Evolutionary conservation across 2,888 invertebrate species (phyloP), one percentile per base, ranked within the genome.

Genomic region (Amblyjoppa proteus): DNA sequence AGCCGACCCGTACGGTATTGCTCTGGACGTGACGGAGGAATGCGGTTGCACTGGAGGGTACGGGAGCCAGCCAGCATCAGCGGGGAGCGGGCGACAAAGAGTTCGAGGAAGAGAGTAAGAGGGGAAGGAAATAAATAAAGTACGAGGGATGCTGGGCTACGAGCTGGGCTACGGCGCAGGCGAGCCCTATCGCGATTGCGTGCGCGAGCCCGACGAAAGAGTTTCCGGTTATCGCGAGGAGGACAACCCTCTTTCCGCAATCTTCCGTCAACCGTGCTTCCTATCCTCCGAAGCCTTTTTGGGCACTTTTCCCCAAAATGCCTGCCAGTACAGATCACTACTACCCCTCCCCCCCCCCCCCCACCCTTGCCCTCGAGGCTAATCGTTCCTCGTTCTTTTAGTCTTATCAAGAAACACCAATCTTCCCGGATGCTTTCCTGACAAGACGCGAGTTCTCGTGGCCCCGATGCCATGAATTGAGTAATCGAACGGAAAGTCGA

Each of bases 1-100:
- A 90, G 88, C 90, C 88, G 89, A 88, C 89, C 88, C 86, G 73
- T 86, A 85, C 88, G 85, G 89, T 16, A 89, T 89, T 88, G 71
- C 75, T 76, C 69, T 81, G 81, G 83, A 85, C 83, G 86, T 88
- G 89, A 88, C 81, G 86, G 78, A 83, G 84, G 28, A 86, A 84
- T 71, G 68, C 45, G 66, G 38, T 74, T 69, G 64, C 51, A 41
- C 64, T 7, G 51, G 53, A 25, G 56, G 51, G 49, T 75, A 58
- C 51, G 41, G 28, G 70, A 78, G 38, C 38, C 31, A 77, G 61
- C 41, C 31, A 53, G 71, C 56, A 49, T 45, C 64, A 34, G 66
- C 70, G 7, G 45, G 53, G 61, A 38, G 51, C 58, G 53, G 64
- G 64, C 58, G 82, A 68, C 68, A 53, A 80, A 83, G 76, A 85